Evolutionary conservation across 2,797 vertebrate genomes (phyloP), one percentile per base, ranked within the genome.

Genomic region (Phoeniculus purpureus): DNA sequence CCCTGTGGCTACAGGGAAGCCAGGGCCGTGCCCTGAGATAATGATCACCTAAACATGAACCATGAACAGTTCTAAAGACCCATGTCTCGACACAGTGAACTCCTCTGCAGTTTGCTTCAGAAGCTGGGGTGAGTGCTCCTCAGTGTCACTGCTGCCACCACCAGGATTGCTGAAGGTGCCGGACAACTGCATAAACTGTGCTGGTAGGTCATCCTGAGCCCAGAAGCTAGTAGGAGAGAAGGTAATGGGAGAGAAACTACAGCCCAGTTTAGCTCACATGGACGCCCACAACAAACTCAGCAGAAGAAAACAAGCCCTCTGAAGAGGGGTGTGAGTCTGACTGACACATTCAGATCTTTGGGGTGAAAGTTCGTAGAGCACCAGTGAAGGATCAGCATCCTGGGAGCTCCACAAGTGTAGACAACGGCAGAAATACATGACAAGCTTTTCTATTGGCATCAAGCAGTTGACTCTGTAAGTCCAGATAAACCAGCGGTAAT

Each of bases 31-130:
- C 21, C 73, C 79, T 40, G 62, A 65, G 37, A 17, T 12, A 50
- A 58, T 0, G 1, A 14, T 51, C 21, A 14, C 7, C 17, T 34
- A 25, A 83, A 67, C 32, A 20, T 0, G 0, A 66, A 54, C 23
- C 71, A 64, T 29, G 29, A 87, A 58, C 10, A 67, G 29, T 32
- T 77, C 58, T 29, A 37, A 79, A 81, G 25, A 72, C 12, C 12
- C 19, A 17, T 21, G 37, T 64, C 22, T 64, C 61, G 54, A 9
- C 58, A 19, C 17, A n/a, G 6, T 20, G 32, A 73, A 7, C 15
- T 51, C 12, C 15, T 0, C 62, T 16, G 7, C 4, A 29, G 45
- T 55, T 37, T 23, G 6, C 23, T 51, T 65, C n/a, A 55, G 54
- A 88, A 10, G 17, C 61, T 8, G 40, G 58, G 26, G 6, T 9